phyloP scores from a whole-genome alignment of 2,113 vertebrate genomes.

The Prionailurus bengalensis region DNA sequence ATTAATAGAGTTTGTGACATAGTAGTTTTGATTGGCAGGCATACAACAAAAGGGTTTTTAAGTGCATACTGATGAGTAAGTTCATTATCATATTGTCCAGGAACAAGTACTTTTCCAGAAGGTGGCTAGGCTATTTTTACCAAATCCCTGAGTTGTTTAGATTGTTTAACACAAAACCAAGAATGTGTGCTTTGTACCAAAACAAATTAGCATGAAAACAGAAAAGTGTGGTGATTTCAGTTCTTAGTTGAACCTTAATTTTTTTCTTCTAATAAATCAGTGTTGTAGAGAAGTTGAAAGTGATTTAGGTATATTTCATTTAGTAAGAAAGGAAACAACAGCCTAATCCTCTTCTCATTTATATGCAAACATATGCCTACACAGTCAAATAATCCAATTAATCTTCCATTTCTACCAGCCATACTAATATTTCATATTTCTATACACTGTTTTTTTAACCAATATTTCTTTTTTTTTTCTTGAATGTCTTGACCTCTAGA shows the following conservation, averaged over 20 bases:
- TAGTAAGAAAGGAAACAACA: neutral
- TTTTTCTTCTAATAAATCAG: neutral
- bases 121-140: neutral
- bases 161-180: neutral
- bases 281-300: neutral
- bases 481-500: neutral
- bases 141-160: neutral
- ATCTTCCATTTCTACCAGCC: neutral
- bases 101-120: neutral
- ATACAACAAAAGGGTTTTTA: neutral
- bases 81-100: neutral
- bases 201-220: neutral
- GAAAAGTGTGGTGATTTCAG: neutral
- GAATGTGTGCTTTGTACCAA: neutral
- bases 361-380: neutral
- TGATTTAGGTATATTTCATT: neutral
- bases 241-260: neutral
- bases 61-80: neutral
- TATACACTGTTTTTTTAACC: neutral
- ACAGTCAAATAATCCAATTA: neutral
- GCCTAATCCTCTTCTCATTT: neutral
- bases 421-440: conserved; percentile 2
- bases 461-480: neutral
- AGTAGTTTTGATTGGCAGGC: neutral
- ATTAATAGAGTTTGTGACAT: neutral